Evolutionary conservation across 2,888 invertebrate species (phyloP), one percentile per base, ranked within the genome.

Genomic region (Nesidiocoris tenuis): DNA sequence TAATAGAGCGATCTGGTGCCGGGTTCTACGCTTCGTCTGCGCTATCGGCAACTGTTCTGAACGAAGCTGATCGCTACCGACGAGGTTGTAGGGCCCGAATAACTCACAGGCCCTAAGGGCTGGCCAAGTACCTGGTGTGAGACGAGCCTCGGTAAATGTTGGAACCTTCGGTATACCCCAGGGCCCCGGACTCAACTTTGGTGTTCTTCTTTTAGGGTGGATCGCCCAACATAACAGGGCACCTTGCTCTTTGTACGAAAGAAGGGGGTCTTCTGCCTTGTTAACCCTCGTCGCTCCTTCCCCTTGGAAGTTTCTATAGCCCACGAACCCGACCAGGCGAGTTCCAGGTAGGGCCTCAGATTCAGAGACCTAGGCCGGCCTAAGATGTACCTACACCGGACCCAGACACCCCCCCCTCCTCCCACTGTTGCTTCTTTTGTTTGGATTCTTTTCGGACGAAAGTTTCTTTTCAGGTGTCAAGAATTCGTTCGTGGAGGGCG

Each of bases 391-490:
- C n/a, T n/a, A 22, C 24, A 17, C 7, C n/a, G 64, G 23, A n/a
- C 16, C 24, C 12, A 5, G 61, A 2, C 61, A 19, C 61, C 1
- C n/a, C 1, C n/a, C 61, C 19, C 12, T 18, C 61, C 5, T 19
- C 19, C 12, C 12, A 17, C 1, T 17, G 23, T 25, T 23, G n/a
- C 24, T 64, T 64, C 64, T 21, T 64, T 64, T 64, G 24, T 3
- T 25, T 24, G n/a, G 24, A 23, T 24, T 23, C 25, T 64, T 23
- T 24, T 24, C 64, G 17, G n/a, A 21, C 64, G 25, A 25, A 64
- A 64, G 24, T 64, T 24, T 17, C 64, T 64, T 64, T 64, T 64
- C 64, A 64, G 64, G 23, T 64, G 64, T 24, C 23, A n/a, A 64
- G 64, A 64, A 22, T 17, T 23, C 24, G 18, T 64, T 64, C n/a